Base-by-base conservation (phyloP, 2,797 vertebrate genomes). In the Pipistrellus pipistrellus region DNA sequence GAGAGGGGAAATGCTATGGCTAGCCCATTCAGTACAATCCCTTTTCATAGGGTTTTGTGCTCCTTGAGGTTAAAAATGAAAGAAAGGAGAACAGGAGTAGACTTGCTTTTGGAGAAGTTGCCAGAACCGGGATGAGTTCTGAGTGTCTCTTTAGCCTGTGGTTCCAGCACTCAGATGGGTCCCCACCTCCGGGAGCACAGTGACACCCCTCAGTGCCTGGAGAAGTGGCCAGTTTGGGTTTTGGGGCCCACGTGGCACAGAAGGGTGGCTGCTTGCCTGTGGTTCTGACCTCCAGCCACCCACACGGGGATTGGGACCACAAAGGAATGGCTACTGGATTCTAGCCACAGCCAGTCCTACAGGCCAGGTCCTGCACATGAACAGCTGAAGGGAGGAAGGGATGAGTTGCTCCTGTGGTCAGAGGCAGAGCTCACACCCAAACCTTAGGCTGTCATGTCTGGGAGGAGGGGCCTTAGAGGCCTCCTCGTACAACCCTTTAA, bases 271-370 rank as follows among this genome's bases (percentile, higher is more conserved):
- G 13, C 84, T 71, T 38, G 25, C 53, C 82, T 12, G 48, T 59
- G 68, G 25, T n/a, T 93, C 62, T 59, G 41, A 57, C 1, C 0
- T 17, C 20, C 20, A 92, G 69, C 41, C 41, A 48, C 15, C 44
- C 20, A 35, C 0, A 1, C 0, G 10, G 14, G 23, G 14, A 9
- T 35, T n/a, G 59, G 84, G 77, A 25, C 21, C 21, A 4, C 2
- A 25, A 48, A 76, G 35, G 17, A 75, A 17, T 3, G 12, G 57
- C 32, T 12, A 11, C 66, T 86, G 66, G 59, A 46, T 75, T 76
- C 35, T 3, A 86, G 75, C 14, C 80, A n/a, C 6, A 18, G 68
- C 32, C 20, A 15, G 44, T 27, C 2, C n/a, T 46, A 0, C 0
- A 10, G 57, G 87, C 27, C 46, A 55, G 73, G 66, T 41, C 78